phyloP scores from a whole-genome alignment of 2,888 invertebrate species.

The Megastigmus dorsalis region DNA sequence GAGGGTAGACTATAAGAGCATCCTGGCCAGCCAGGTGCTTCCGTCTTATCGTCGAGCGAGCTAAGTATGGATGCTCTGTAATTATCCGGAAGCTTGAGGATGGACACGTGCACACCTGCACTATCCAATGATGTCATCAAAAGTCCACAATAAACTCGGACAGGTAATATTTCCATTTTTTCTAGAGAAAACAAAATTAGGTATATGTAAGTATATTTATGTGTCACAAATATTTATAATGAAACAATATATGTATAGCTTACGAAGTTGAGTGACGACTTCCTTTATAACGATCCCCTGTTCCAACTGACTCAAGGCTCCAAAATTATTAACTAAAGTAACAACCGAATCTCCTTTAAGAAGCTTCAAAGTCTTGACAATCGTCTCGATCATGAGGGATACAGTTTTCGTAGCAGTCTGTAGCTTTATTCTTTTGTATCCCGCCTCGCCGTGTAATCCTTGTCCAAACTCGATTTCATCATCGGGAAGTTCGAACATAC shows the following conservation, averaged over 20 bases:
- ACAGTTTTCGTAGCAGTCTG: constrained; percentile 73
- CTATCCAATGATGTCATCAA: constrained; percentile 87
- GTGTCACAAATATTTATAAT: background rate
- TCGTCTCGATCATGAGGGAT: constrained; percentile 75
- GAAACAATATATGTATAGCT: constrained; percentile 55
- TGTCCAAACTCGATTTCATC: constrained; percentile 83
- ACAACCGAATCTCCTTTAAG: constrained; percentile 75
- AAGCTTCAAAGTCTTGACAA: constrained; percentile 62
- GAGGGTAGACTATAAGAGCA: constrained; percentile 70
- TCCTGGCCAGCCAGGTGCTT: constrained; percentile 79
- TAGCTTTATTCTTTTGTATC: constrained; percentile 76
- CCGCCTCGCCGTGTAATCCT: constrained; percentile 78
- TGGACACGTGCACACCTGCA: constrained; percentile 85
- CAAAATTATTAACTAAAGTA: constrained; percentile 86
- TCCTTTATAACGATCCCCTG: constrained; percentile 84
- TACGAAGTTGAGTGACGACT: constrained; percentile 80
- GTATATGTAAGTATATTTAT: too few species aligned
- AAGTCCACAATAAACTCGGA: constrained; percentile 72
- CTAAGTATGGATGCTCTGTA: constrained; percentile 75
- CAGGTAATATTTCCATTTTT: constrained; percentile 59
- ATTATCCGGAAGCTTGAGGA: constrained; percentile 77
- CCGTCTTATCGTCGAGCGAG: constrained; percentile 78
- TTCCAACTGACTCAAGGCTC: constrained; percentile 84
- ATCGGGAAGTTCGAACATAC: constrained; percentile 79
- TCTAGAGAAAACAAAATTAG: constrained; percentile 56